phyloP scores from a whole-genome alignment of 2,113 vertebrate species.

The Gallinago undulata region DNA sequence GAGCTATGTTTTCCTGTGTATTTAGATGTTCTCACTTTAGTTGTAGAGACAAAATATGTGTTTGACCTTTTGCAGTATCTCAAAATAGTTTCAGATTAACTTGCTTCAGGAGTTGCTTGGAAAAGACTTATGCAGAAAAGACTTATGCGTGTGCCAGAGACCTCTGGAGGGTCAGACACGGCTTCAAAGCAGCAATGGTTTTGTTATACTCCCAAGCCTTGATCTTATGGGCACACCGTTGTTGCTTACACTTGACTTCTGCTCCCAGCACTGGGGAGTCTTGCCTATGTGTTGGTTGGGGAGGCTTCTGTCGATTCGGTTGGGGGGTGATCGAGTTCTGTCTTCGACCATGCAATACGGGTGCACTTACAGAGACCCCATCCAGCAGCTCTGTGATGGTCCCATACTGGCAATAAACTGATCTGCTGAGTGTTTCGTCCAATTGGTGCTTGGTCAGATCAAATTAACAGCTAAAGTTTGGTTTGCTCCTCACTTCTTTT shows the following conservation, averaged over 20 bases:
- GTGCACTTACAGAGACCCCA: not conserved
- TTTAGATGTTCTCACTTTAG: not conserved
- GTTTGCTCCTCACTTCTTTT: not conserved
- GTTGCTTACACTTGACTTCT: not conserved
- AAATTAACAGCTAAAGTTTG: not conserved
- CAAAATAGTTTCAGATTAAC: not conserved
- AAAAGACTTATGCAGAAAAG: not conserved
- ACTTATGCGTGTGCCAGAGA: not conserved
- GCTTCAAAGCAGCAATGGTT: not conserved
- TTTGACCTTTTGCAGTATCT: not conserved
- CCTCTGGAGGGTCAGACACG: not conserved
- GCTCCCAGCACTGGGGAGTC: not conserved
- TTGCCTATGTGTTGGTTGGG: not conserved
- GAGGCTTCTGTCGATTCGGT: not conserved
- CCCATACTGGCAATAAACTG: rapidly evolving
- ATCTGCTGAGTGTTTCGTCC: not conserved
- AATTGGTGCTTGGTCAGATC: not conserved
- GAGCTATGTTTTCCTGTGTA: not conserved
- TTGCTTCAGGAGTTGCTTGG: not conserved
- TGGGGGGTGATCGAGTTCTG: not conserved
- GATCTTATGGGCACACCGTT: not conserved
- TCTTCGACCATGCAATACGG: not conserved
- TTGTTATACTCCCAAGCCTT: not conserved
- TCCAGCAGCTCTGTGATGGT: not conserved
- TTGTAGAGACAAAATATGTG: not conserved